These are phyloP conservation scores for Eriocheir sinensis DNA, from an alignment of 1,140 invertebrate species.

Conservation along the genomic window DNA sequence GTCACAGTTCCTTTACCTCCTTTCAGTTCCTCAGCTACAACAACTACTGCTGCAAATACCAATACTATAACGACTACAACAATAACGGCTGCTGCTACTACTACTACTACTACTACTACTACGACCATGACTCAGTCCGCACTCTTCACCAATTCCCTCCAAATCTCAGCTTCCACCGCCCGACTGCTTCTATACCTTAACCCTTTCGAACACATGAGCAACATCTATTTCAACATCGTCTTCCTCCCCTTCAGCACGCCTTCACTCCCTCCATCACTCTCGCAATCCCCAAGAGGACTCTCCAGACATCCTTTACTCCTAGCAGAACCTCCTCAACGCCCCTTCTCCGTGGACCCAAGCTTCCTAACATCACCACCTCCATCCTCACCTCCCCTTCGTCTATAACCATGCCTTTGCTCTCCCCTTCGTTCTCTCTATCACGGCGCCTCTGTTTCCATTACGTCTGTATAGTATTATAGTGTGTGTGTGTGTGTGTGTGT, in stretches of 20 bases:
- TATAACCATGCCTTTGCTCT: not conserved
- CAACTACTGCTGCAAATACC: no score
- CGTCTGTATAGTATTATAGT: no score
- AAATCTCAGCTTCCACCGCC: not conserved
- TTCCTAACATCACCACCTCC: not conserved
- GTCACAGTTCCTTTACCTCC: no score
- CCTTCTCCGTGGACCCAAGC: no score
- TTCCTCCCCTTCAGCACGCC: not conserved
- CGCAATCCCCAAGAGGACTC: not conserved
- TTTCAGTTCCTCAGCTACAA: no score
- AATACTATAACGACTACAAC: no score
- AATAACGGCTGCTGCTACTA: no score
- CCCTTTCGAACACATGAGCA: not conserved
- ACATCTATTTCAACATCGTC: not conserved
- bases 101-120: no score
- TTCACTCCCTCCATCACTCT: not conserved
- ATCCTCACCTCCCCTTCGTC: not conserved
- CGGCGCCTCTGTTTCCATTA: no score
- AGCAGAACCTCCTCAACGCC: not conserved
- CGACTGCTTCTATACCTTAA: not conserved
- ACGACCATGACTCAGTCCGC: no score
- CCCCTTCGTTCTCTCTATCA: not conserved
- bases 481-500: no score
- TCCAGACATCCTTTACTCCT: not conserved
- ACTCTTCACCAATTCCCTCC: not conserved